Evolutionary conservation across 2,113 vertebrate genomes (phyloP).

Genomic region (mouse (Mus musculus)): GRCm39 chr2:76984501-76985000

Average conservation of each 20-base stretch:
- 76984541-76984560: background rate
- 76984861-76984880: background rate
- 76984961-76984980: background rate
- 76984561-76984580: background rate
- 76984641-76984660: background rate
- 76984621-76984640: background rate
- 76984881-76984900: background rate
- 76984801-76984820: background rate
- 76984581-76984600: background rate
- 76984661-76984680: background rate
- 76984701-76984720: background rate
- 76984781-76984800: background rate
- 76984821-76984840: background rate
- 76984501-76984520: background rate
- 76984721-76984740: background rate
- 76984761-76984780: background rate
- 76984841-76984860: background rate
- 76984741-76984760: background rate
- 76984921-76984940: too few species aligned
- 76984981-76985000: background rate
- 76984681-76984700: background rate
- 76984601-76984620: background rate
- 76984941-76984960: background rate
- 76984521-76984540: background rate
- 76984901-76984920: background rate